Base-by-base conservation (phyloP, 1,140 invertebrate genomes). In the Nymphalis io region DNA sequence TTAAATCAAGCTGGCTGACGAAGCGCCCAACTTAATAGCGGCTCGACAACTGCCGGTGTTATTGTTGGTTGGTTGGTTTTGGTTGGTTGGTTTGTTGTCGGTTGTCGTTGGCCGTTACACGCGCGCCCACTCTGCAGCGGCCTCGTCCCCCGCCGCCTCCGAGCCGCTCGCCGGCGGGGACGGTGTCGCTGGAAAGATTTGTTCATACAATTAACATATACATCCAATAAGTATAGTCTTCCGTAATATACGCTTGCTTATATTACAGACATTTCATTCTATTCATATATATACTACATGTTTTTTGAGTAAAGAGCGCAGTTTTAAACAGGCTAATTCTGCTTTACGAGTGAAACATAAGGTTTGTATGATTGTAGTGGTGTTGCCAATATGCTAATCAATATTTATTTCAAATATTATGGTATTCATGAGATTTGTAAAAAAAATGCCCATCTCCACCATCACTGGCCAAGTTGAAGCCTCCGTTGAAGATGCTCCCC, bases 11-110 rank as follows among this genome's bases (percentile, higher is more conserved):
- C 46, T 51, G 75, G 77, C 73, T 84, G 83, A 80, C 80, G 78
- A 81, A 82, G 79, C 84, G 85, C 83, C 85, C 74, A 86, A 88
- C 84, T 85, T 83, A 88, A 88, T 87, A 87, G 84, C 84, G 82
- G 74, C 75, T 83, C 81, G 75, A 81, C 79, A 79, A 79, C 75
- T 21, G 46, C 18, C 16, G 16, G n/a, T 20, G 46, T 42, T 42
- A 11, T 40, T 42, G 13, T 12, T 42, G 1, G 38, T n/a, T n/a
- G n/a, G n/a, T 27, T 27, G 23, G 3, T 33, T 5, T 8, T 33
- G 40, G 40, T 12, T 3, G 13, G 38, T 39, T n/a, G n/a, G 38
- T 11, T 39, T 4, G 40, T 6, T 67, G n/a, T 18, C 23, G 3
- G 5, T 27, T 2, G 2, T 40, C 2, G 39, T 12, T 11, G 5